phyloP scores from a whole-genome alignment of 2,113 vertebrate genomes.

The Azemiops feae region DNA sequence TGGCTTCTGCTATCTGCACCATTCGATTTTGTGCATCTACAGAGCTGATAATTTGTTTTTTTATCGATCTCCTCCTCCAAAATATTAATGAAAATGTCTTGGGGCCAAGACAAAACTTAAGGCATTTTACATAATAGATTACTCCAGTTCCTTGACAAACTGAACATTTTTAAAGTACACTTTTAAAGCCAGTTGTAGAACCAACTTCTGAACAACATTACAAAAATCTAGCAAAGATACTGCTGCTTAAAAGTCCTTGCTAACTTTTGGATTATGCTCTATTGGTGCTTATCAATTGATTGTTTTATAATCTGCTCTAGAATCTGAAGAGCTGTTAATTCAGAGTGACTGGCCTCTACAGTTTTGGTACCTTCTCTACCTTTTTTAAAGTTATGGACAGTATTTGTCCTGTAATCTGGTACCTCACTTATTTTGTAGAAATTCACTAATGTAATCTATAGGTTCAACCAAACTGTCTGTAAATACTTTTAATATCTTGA shows the following conservation, averaged over 20 bases:
- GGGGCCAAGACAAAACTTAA: not conserved
- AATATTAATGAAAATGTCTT: not conserved
- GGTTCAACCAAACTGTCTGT: not conserved
- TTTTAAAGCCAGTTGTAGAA: not conserved
- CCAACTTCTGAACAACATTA: not conserved
- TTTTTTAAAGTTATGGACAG: not conserved
- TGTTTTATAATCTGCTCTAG: not conserved
- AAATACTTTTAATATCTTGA: not conserved
- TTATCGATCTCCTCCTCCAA: not conserved
- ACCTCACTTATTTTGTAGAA: not conserved
- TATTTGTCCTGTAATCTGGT: not conserved
- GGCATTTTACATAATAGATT: not conserved
- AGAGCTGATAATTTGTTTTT: not conserved
- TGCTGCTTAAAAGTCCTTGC: not conserved
- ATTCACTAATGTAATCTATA: not conserved
- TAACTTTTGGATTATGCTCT: not conserved
- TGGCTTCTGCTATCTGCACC: not conserved
- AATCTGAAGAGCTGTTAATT: not conserved
- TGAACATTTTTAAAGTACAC: not conserved
- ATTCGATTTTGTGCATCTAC: not conserved
- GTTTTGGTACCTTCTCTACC: not conserved
- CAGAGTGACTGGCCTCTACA: not conserved
- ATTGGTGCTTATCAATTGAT: not conserved
- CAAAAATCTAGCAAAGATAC: not conserved
- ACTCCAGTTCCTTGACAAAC: not conserved